A percentile compares a stretch with the other conserved stretches of the same genome.
These are phyloP conservation scores for Spea multiplicata DNA, from an alignment of 2,113 vertebrate genomes.

Conservation along the genomic window DNA sequence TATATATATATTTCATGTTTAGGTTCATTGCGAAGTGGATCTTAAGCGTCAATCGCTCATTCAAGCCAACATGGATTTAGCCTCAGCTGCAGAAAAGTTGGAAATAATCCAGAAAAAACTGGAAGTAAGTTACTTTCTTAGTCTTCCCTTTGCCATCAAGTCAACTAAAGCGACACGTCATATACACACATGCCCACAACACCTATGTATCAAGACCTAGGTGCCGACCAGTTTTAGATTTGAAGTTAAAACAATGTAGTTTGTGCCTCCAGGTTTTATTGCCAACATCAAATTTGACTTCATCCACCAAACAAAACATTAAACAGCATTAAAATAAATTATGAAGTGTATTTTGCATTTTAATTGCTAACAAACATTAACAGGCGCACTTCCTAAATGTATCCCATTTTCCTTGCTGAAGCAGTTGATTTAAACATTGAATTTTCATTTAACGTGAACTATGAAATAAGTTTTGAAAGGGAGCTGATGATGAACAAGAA, in stretches of 20 bases:
- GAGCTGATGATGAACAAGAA: constrained; percentile 95
- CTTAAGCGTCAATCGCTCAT: constrained; percentile 67
- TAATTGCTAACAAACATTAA: constrained; percentile 49
- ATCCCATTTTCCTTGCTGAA: constrained; percentile 69
- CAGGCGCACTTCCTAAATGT: constrained; percentile 64
- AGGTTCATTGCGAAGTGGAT: constrained; percentile 69
- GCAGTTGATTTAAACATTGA: constrained; percentile 76
- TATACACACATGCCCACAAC: too few relatives aligned
- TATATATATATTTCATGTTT: constrained; percentile 5
- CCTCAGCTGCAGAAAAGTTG: constrained; percentile 69
- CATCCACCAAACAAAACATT: not conserved
- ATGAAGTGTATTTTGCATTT: not conserved
- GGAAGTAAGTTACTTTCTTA: constrained; percentile 52
- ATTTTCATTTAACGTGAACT: constrained; percentile 82
- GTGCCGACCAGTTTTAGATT: too few relatives aligned
- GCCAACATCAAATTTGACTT: too few relatives aligned
- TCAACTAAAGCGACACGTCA: too few relatives aligned
- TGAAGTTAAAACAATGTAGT: too few relatives aligned
- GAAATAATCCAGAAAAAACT: constrained; percentile 69
- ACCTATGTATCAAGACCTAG: too few relatives aligned
- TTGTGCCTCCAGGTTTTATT: too few relatives aligned
- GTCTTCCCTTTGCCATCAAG: not conserved
- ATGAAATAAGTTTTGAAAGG: constrained; percentile 92
- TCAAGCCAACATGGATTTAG: constrained; percentile 69
- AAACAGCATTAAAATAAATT: not conserved